Evolutionary conservation across 2,888 invertebrate species (phyloP).

Genomic region (Xestia xanthographa): DNA sequence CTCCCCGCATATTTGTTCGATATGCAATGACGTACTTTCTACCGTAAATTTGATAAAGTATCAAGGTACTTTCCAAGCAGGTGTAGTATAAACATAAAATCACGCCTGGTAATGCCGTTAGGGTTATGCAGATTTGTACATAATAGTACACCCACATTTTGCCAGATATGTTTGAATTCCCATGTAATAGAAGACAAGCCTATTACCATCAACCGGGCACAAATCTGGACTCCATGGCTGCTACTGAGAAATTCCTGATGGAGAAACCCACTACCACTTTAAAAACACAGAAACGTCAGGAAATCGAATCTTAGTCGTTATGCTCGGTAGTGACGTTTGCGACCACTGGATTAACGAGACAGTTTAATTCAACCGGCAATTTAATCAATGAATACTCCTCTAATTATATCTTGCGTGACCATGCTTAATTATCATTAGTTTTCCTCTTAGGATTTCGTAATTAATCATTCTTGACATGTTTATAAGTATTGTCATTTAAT

Average conservation of each 20-base stretch:
- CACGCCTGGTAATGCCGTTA: too few relatives aligned
- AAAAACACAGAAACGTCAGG: not conserved
- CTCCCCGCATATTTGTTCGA: too few relatives aligned
- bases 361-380: not conserved
- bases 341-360: not conserved
- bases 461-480: not conserved
- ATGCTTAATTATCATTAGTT: not conserved
- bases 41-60: too few relatives aligned
- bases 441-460: not conserved
- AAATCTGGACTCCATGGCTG: not conserved
- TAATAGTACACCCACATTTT: too few relatives aligned
- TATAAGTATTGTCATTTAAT: not conserved
- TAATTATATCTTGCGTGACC: slow-evolving; percentile 4
- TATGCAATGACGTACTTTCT: too few relatives aligned
- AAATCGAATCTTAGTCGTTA: not conserved
- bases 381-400: not conserved
- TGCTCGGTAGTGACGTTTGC: not conserved
- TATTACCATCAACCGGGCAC: not conserved
- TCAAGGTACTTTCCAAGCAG: too few relatives aligned
- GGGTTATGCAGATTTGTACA: not conserved
- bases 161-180: too few relatives aligned
- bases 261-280: too few relatives aligned
- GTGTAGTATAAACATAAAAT: too few relatives aligned
- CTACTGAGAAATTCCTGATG: too few relatives aligned
- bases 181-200: not conserved